Percentiles rank a stretch among this genome's conserved stretches.
These are phyloP conservation scores for Zeugodacus cucurbitae DNA, from an alignment of 1,140 invertebrate species.

Conservation along the genomic window DNA sequence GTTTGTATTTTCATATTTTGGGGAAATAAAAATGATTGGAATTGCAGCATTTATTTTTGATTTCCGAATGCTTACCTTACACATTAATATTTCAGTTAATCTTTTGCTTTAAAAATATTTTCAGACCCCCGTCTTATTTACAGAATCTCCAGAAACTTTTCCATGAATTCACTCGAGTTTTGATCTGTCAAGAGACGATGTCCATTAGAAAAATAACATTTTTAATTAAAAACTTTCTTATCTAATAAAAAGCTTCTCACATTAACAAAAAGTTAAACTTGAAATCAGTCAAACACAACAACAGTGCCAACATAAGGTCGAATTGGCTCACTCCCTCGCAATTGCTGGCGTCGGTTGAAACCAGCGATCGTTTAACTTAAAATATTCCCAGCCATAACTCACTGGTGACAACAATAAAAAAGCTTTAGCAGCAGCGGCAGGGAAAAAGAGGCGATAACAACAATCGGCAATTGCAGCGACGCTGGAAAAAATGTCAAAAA, in stretches of 20 bases:
- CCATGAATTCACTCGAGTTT: too few relatives aligned
- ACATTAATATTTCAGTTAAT: too few relatives aligned
- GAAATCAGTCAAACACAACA: too few relatives aligned
- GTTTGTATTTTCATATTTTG: neutral
- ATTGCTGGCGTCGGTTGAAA: neutral
- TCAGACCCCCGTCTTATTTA: too few relatives aligned
- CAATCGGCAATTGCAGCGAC: neutral
- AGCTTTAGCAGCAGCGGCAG: neutral
- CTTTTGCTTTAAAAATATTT: too few relatives aligned
- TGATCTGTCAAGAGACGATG: too few relatives aligned
- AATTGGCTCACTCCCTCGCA: neutral
- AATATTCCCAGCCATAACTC: slow-evolving; percentile 31
- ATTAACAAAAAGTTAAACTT: neutral
- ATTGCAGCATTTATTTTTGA: too few relatives aligned
- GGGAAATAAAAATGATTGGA: neutral
- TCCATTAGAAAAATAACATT: too few relatives aligned
- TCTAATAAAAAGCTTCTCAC: neutral
- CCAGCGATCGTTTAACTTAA: neutral
- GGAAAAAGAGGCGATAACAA: neutral
- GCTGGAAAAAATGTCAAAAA: neutral
- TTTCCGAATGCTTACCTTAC: too few relatives aligned
- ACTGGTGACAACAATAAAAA: neutral
- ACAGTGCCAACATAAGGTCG: too few relatives aligned
- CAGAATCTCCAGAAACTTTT: too few relatives aligned
- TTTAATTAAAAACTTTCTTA: neutral